Evolutionary conservation across 2,888 invertebrate species (phyloP), one percentile per base, ranked within the genome.

Genomic region (Gastracanthus pulcherrimus): DNA sequence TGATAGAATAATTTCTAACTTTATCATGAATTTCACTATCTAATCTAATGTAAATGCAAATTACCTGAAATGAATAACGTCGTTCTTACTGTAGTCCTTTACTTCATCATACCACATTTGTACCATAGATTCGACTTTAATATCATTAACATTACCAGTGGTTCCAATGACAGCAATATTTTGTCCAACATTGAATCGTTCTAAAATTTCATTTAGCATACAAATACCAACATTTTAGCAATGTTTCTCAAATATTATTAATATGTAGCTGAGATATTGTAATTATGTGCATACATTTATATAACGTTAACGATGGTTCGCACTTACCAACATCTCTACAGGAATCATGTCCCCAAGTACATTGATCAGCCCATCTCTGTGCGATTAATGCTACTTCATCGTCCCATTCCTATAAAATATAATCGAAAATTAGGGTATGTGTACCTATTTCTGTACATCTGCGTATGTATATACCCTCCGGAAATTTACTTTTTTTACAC

Each of bases 281-380:
- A n/a, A n/a, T n/a, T n/a, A n/a, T n/a, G n/a, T n/a, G n/a, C n/a
- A n/a, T n/a, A n/a, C n/a, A n/a, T n/a, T n/a, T n/a, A n/a, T n/a
- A n/a, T n/a, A n/a, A n/a, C n/a, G n/a, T n/a, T n/a, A n/a, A n/a
- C n/a, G n/a, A n/a, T n/a, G n/a, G n/a, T n/a, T n/a, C n/a, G n/a
- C n/a, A 70, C 11, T 41, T 85, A 91, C 91, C 87, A 62, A 87
- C 86, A 84, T 91, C 87, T 81, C 92, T 87, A 83, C 92, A 93
- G 3, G 83, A 45, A 80, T 93, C 92, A 81, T 92, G 91, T 0
- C 82, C 85, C 71, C 87, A 90, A 7, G 85, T 77, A 81, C 93
- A 93, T 79, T 92, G 93, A 72, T 89, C 88, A 6, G 91, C 92
- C 92, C 92, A 93, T 64, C 90, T 87, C 82, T 92, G 90, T 2